These are phyloP conservation scores for Apaloderma vittatum DNA, from an alignment of 2,113 vertebrate genomes.

Conservation along the genomic window DNA sequence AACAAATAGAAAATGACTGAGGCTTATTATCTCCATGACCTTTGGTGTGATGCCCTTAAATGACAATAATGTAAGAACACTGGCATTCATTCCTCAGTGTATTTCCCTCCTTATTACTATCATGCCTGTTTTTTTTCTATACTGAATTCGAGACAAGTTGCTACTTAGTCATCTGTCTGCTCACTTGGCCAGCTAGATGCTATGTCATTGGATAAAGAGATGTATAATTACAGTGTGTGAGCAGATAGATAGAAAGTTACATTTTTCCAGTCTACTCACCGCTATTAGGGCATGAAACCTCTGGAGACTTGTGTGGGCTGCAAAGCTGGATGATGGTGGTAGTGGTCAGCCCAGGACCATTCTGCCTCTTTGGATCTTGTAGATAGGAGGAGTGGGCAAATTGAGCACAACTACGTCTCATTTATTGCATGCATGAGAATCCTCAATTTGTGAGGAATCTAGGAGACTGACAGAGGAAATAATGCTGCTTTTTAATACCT, in stretches of 20 bases:
- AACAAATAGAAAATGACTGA: slow-evolving; percentile 66
- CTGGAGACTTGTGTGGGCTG: not conserved
- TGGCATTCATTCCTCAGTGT: slow-evolving; percentile 39
- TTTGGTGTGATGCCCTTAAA: slow-evolving; percentile 62
- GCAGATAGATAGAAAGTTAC: not conserved
- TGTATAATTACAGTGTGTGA: not conserved
- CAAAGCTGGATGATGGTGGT: not conserved
- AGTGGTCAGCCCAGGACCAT: not conserved
- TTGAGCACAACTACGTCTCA: not conserved
- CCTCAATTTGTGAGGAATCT: not conserved
- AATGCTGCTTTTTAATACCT: not conserved
- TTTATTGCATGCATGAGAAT: not conserved
- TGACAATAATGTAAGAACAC: slow-evolving; percentile 55
- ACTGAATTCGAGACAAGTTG: not conserved
- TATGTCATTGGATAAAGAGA: not conserved
- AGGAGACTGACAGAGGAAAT: not conserved
- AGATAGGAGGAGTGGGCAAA: not conserved
- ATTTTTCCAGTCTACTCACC: not conserved
- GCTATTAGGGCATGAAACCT: not conserved
- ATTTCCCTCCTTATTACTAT: slow-evolving; percentile 45
- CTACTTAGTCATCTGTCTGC: slow-evolving; percentile 12
- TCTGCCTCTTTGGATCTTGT: not conserved
- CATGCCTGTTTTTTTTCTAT: not conserved
- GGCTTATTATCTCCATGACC: slow-evolving; percentile 19
- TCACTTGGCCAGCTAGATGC: not conserved